phyloP scores from a whole-genome alignment of 2,113 vertebrate species.

The Syrmaticus mikado region DNA sequence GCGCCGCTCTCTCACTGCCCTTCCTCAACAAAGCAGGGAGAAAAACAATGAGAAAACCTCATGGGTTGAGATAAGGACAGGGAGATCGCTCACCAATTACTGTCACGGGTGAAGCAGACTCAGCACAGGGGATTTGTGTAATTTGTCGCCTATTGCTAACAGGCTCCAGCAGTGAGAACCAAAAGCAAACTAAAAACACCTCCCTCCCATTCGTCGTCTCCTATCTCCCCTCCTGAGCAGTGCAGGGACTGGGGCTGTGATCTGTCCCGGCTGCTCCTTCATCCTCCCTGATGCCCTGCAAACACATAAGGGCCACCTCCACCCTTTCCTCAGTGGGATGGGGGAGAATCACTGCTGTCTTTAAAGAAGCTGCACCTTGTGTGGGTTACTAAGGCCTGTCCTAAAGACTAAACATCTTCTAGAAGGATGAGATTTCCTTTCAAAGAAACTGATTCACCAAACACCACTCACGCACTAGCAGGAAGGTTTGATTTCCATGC shows the following conservation, averaged over 20 bases:
- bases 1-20: neutral
- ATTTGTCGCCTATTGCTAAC: neutral
- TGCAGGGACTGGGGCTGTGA: neutral
- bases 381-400: neutral
- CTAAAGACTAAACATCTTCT: neutral
- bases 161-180: neutral
- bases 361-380: neutral
- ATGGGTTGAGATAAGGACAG: neutral
- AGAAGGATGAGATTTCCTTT: neutral
- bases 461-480: neutral
- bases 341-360: accelerated
- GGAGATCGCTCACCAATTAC: neutral
- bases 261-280: neutral
- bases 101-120: neutral
- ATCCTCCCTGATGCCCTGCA: neutral
- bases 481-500: neutral
- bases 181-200: neutral
- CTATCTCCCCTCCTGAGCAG: neutral
- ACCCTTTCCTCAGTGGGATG: neutral
- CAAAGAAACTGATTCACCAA: neutral
- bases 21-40: neutral
- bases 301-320: neutral
- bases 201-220: neutral
- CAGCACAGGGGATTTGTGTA: neutral
- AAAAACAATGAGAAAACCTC: neutral